Percentiles rank a stretch among this genome's conserved stretches.
phyloP scores from a whole-genome alignment of 1,140 invertebrate genomes.

The Coboldia fuscipes region DNA sequence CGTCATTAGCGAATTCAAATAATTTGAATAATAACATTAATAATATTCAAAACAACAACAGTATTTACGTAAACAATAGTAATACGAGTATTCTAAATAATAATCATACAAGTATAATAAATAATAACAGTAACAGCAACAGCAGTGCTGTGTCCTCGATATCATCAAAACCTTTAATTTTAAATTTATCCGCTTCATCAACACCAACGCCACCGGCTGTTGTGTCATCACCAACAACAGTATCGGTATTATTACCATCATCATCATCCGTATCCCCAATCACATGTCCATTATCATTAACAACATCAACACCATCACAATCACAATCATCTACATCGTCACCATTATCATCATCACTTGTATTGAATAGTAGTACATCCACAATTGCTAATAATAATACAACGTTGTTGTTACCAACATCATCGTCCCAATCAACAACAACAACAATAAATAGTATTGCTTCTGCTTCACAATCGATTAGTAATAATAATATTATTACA shows the following conservation, averaged over 20 bases:
- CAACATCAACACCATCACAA: not conserved
- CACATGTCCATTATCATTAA: not conserved
- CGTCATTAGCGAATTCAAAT: slow-evolving; percentile 5
- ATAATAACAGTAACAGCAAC: not conserved
- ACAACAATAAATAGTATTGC: slow-evolving; percentile 6
- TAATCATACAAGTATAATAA: slow-evolving; percentile 1
- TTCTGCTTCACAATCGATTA: slow-evolving; percentile 1
- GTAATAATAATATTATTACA: not conserved
- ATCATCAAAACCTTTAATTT: no score
- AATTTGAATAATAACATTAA: slow-evolving; percentile 3
- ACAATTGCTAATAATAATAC: slow-evolving; percentile 11
- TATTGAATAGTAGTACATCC: slow-evolving; percentile 2
- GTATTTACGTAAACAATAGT: slow-evolving; percentile 5
- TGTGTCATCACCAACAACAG: no score
- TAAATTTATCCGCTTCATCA: no score
- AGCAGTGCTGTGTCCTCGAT: no score
- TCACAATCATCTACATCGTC: slow-evolving; percentile 3
- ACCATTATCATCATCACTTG: not conserved
- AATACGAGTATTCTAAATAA: not conserved
- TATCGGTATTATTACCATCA: no score
- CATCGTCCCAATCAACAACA: slow-evolving; percentile 3
- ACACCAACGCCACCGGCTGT: no score
- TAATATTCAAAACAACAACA: slow-evolving; percentile 1
- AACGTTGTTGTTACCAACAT: not conserved
- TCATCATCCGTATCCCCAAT: no score